phyloP scores from a whole-genome alignment of 2,113 vertebrate species.

The Ploceus nigricollis region DNA sequence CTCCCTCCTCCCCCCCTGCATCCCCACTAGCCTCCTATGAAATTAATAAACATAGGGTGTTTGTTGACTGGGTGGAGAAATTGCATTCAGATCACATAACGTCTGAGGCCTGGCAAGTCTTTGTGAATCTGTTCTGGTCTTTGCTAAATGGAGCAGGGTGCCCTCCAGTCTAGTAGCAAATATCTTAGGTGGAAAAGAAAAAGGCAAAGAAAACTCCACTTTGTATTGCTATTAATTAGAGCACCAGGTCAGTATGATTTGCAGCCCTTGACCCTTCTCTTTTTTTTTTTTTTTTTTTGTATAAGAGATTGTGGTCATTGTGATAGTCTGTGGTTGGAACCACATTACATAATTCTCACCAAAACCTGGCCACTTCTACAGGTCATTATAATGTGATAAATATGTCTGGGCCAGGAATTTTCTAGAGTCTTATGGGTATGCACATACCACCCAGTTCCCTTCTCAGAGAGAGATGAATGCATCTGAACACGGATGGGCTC shows the following conservation, averaged over 20 bases:
- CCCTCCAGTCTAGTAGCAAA: not conserved
- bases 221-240: not conserved
- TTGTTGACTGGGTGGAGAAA: slow-evolving; percentile 49
- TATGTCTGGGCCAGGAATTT: not conserved
- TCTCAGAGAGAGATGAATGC: not conserved
- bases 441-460: not conserved
- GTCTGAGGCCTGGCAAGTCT: slow-evolving; percentile 29
- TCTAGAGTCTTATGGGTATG: not conserved
- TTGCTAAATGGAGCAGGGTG: slow-evolving; percentile 10
- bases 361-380: slow-evolving; percentile 10
- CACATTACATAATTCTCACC: not conserved
- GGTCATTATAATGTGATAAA: not conserved
- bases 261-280: not conserved
- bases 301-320: not conserved
- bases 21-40: not conserved
- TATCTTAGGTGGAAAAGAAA: not conserved
- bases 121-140: slow-evolving; percentile 1
- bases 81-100: slow-evolving; percentile 46
- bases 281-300: not conserved
- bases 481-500: not conserved
- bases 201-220: not conserved
- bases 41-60: slow-evolving; percentile 47
- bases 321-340: not conserved
- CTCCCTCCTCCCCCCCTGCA: not conserved
- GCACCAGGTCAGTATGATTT: not conserved